Conservation (phyloP, 2,888 invertebrate genomes). For the Marronus borbonicus region DNA sequence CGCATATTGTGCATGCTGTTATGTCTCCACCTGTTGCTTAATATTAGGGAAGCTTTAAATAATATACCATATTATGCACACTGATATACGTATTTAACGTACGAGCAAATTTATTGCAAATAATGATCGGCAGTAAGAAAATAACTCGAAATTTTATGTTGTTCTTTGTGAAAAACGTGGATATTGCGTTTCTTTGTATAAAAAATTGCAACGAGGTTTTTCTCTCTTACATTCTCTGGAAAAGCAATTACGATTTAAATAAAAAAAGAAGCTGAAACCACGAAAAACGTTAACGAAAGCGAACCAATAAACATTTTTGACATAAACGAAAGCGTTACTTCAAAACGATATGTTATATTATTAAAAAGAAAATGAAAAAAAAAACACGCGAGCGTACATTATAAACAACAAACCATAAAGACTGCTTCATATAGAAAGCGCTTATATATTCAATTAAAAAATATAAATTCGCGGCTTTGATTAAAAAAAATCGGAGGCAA, state of each 20-base stretch:
- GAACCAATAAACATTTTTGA: conserved; percentile 22
- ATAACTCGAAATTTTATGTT: too few species aligned
- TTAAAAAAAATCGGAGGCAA: conserved; percentile 42
- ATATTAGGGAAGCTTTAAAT: conserved; percentile 6
- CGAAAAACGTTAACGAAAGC: conserved; percentile 21
- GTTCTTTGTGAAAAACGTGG: too few species aligned
- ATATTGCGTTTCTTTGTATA: background rate
- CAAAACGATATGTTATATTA: conserved; percentile 37
- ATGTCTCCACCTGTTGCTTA: conserved; percentile 43
- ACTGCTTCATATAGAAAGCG: conserved; percentile 28
- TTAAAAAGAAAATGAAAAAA: conserved; percentile 7
- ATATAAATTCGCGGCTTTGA: conserved; percentile 42
- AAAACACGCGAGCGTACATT: background rate
- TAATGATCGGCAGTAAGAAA: background rate
- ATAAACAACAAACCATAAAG: conserved; percentile 35
- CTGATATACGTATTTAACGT: background rate
- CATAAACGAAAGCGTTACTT: conserved; percentile 14
- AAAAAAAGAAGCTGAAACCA: conserved; percentile 8
- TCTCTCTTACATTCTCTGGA: background rate
- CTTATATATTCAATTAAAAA: conserved; percentile 45
- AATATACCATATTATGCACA: background rate
- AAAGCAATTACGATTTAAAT: conserved; percentile 34
- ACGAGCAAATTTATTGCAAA: background rate
- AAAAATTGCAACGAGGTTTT: conserved; percentile 15
- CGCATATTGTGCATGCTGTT: background rate